Percentiles rank a stretch among this genome's conserved stretches.
Conservation (phyloP, 2,888 invertebrate species). For the Aelia acuminata region DNA sequence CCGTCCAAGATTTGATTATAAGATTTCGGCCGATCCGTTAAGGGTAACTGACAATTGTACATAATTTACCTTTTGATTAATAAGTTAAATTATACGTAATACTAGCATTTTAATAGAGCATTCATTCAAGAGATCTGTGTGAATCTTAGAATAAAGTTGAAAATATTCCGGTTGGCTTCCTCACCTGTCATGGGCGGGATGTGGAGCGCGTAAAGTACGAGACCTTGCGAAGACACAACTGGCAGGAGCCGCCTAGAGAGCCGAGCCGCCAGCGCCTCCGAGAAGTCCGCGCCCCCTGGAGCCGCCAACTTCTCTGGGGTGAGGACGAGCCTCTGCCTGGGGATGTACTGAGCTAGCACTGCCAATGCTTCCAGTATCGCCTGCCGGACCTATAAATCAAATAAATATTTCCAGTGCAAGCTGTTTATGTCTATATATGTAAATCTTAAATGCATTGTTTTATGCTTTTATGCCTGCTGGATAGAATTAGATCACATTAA, state of each 20-base stretch:
- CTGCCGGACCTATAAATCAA: constrained; percentile 73
- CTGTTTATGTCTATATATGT: too few relatives aligned
- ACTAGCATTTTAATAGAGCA: too few relatives aligned
- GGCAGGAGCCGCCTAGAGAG: constrained; percentile 83
- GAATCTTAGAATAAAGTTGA: too few relatives aligned
- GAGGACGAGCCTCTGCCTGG: constrained; percentile 61
- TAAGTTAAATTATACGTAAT: too few relatives aligned
- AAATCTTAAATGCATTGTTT: too few relatives aligned
- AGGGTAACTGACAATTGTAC: too few relatives aligned
- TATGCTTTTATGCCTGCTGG: too few relatives aligned
- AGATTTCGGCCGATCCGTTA: too few relatives aligned
- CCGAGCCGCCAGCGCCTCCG: constrained; percentile 80
- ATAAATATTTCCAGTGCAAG: not conserved
- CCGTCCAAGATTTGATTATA: too few relatives aligned
- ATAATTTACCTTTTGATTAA: too few relatives aligned
- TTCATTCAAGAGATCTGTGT: too few relatives aligned
- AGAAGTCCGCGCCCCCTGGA: constrained; percentile 66
- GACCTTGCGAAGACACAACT: constrained; percentile 78
- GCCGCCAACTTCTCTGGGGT: constrained; percentile 59
- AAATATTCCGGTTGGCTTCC: not conserved
- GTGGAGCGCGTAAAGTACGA: constrained; percentile 82
- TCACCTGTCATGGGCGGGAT: constrained; percentile 70
- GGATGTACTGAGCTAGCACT: constrained; percentile 79
- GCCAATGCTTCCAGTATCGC: constrained; percentile 86
- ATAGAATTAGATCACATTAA: too few relatives aligned